These are phyloP conservation scores for Nudaria mundana DNA, from an alignment of 2,888 invertebrate species.

Conservation along the genomic window DNA sequence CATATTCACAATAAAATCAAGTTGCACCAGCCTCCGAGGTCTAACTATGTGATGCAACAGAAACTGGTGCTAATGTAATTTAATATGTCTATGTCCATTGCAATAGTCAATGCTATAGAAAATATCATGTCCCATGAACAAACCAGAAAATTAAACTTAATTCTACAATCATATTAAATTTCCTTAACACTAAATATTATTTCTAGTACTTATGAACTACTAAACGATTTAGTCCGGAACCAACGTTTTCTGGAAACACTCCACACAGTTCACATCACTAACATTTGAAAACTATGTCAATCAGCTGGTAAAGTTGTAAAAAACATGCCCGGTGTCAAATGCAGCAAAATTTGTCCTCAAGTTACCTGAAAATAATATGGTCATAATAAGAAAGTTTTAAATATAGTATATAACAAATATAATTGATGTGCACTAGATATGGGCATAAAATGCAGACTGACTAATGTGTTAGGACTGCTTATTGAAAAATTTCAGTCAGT, in stretches of 20 bases:
- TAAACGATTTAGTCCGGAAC: slow-evolving; percentile 67
- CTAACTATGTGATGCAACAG: slow-evolving; percentile 11
- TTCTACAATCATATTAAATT: slow-evolving; percentile 75
- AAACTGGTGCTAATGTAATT: slow-evolving; percentile 48
- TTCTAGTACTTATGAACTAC: slow-evolving; percentile 65
- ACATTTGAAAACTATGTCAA: slow-evolving; percentile 61
- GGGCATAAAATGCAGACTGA: too few species aligned
- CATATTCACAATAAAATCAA: slow-evolving; percentile 39
- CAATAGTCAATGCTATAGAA: slow-evolving; percentile 48
- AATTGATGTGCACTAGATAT: too few species aligned
- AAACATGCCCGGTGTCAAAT: slow-evolving; percentile 67
- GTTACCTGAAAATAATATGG: slow-evolving; percentile 42
- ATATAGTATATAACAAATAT: too few species aligned
- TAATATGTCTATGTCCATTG: slow-evolving; percentile 36
- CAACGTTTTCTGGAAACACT: slow-evolving; percentile 65
- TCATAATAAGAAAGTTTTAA: background rate
- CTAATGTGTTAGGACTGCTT: too few species aligned
- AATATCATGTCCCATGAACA: slow-evolving; percentile 60
- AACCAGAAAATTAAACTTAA: slow-evolving; percentile 69
- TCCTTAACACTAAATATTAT: slow-evolving; percentile 69
- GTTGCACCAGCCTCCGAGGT: slow-evolving; percentile 41
- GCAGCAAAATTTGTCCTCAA: slow-evolving; percentile 54
- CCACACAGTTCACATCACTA: slow-evolving; percentile 74
- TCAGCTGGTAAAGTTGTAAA: slow-evolving; percentile 61
- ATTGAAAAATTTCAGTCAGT: too few species aligned